phyloP scores from a whole-genome alignment of 2,888 invertebrate species.

The Chamaedrilus cognettii region DNA sequence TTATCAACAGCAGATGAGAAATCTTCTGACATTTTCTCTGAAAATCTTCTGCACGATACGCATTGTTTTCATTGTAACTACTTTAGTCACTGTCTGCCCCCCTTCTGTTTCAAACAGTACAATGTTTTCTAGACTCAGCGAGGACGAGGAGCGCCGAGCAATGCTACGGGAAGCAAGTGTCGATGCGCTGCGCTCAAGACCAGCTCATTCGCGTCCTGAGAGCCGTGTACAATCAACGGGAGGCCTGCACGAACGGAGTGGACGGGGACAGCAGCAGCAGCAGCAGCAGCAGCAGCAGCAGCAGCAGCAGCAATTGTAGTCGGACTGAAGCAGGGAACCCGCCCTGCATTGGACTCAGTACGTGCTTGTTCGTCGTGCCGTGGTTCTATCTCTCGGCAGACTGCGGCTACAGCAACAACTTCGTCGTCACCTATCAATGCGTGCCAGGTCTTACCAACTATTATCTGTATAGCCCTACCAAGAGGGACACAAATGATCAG shows the following conservation, averaged over 20 bases:
- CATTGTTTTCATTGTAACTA: no score
- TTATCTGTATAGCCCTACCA: no score
- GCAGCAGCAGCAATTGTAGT: constrained; percentile 4
- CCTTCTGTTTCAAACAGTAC: no score
- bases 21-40: no score
- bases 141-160: constrained; percentile 18
- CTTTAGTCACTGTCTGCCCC: no score
- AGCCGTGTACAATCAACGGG: constrained; percentile 28
- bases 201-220: constrained; percentile 23
- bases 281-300: background rate
- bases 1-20: no score
- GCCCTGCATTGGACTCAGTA: constrained; percentile 27
- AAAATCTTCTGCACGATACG: no score
- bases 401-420: constrained; percentile 38
- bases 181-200: constrained; percentile 19
- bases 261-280: no score
- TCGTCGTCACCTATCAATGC: constrained; percentile 33
- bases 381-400: constrained; percentile 30
- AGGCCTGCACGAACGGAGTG: no score
- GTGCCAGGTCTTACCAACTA: constrained; percentile 34
- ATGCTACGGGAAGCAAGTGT: constrained; percentile 30
- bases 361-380: constrained; percentile 30
- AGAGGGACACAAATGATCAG: no score
- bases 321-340: constrained; percentile 17
- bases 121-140: no score